A percentile compares a stretch with the other conserved stretches of the same genome.
phyloP scores from a whole-genome alignment of 2,888 invertebrate genomes.

The Cyaniris semiargus region DNA sequence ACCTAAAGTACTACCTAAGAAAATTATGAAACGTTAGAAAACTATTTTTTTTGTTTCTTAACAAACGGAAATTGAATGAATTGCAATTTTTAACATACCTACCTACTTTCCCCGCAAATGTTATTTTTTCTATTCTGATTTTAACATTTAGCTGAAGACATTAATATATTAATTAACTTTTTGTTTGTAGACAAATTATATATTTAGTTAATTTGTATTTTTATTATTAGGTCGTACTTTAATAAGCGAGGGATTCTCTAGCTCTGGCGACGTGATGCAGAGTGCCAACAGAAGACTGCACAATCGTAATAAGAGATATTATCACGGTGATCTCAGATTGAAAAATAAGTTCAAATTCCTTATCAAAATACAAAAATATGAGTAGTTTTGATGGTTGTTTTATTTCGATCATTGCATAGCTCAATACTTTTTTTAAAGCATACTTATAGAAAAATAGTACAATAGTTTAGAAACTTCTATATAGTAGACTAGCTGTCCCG shows the following conservation, averaged over 20 bases:
- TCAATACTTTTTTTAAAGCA: constrained; percentile 31
- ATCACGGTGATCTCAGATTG: constrained; percentile 49
- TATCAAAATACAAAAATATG: constrained; percentile 65
- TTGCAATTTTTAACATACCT: too few relatives aligned
- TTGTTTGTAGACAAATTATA: background rate
- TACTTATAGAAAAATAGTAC: too few relatives aligned
- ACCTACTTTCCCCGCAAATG: too few relatives aligned
- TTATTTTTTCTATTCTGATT: too few relatives aligned
- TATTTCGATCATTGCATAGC: constrained; percentile 34
- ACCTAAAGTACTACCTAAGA: too few relatives aligned
- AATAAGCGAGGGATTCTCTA: constrained; percentile 54
- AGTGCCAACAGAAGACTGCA: constrained; percentile 51
- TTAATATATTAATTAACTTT: background rate
- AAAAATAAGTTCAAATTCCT: constrained; percentile 65
- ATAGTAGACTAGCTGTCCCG: too few relatives aligned
- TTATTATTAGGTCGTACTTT: constrained; percentile 55
- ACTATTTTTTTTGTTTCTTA: too few relatives aligned
- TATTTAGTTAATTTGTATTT: constrained; percentile 40
- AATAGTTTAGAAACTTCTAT: too few relatives aligned
- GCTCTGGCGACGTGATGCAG: constrained; percentile 51
- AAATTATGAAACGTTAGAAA: too few relatives aligned
- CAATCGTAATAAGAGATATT: constrained; percentile 47
- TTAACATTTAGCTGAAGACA: background rate
- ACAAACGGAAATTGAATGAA: too few relatives aligned
- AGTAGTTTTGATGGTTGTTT: constrained; percentile 46